These are phyloP conservation scores for Suricata suricatta DNA, from an alignment of 2,113 vertebrate species.

Conservation along the genomic window DNA sequence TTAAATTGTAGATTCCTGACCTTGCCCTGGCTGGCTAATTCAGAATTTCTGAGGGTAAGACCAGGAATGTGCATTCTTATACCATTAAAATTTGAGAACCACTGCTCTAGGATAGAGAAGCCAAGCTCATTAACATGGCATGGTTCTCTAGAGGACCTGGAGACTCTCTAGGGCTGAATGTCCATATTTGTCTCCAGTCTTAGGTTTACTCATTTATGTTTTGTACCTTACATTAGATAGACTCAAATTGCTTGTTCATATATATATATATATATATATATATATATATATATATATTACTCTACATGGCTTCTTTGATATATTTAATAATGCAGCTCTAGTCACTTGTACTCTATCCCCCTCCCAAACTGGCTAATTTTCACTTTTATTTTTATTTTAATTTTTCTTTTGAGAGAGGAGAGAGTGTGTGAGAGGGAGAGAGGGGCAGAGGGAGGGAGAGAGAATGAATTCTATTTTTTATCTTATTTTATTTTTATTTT, in stretches of 20 bases:
- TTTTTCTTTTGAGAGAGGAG: no score
- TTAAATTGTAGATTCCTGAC: not conserved
- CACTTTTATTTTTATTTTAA: not conserved
- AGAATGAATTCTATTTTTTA: no score
- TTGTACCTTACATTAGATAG: not conserved
- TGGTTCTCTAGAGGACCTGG: not conserved
- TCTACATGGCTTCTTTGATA: not conserved
- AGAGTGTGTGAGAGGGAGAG: no score
- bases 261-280: no score
- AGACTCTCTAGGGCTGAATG: not conserved
- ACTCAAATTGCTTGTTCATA: not conserved
- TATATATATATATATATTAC: not conserved
- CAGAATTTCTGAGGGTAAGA: not conserved
- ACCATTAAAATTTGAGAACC: not conserved
- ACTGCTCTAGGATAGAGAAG: not conserved
- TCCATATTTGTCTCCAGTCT: not conserved
- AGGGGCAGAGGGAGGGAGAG: no score
- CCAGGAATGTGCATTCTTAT: not conserved
- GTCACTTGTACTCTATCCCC: not conserved
- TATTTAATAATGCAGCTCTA: not conserved
- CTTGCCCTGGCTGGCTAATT: not conserved
- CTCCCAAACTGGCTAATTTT: not conserved
- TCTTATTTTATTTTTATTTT: no score
- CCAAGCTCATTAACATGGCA: not conserved
- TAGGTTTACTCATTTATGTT: not conserved